Base-by-base conservation (phyloP, 2,888 invertebrate genomes). In the Epiblema foenella region DNA sequence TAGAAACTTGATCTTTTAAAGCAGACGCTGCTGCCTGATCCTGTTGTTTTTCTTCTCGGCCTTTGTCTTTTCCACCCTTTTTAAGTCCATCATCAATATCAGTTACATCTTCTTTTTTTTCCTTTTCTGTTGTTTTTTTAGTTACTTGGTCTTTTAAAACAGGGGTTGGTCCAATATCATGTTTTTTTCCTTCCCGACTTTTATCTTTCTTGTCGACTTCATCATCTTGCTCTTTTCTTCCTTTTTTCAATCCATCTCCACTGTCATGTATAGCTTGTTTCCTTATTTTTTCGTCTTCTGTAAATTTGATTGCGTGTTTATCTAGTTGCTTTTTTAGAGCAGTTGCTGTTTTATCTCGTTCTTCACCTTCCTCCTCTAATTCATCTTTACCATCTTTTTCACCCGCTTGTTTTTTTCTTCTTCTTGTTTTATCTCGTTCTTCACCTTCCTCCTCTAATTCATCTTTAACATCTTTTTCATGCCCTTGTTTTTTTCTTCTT, bases 1-100 rank as follows among this genome's bases (percentile, higher is more conserved):
- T 54, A 49, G 15, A 15, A 73, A 68, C 59, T 69, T 70, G 51
- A 69, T 73, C 68, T 69, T 74, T 29, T 68, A 56, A 59, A 24
- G 42, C 46, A 24, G 24, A 4, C 5, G 10, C 5, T 42, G 60
- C 60, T n/a, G 15, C 24, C 4, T 9, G 7, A 59, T 59, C 24
- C 1, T 4, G n/a, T 59, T 17, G 29, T 29, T 46, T 57, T 52
- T 62, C 60, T 71, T 33, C 73, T 42, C 56, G 66, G 60, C 62
- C 39, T 56, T 59, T 24, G 59, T 20, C 46, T 72, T 29, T 33
- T 57, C 17, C 52, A 10, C 59, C 57, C 70, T 33, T 39, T 57
- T 17, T 60, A 12, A 54, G 51, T 59, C 60, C 59, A 33, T 76
- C 59, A 56, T 58, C 20, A 39, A 8, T 15, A 18, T 37, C 18